Conservation (phyloP, 2,113 vertebrate genomes). For the Zosterops borbonicus region DNA sequence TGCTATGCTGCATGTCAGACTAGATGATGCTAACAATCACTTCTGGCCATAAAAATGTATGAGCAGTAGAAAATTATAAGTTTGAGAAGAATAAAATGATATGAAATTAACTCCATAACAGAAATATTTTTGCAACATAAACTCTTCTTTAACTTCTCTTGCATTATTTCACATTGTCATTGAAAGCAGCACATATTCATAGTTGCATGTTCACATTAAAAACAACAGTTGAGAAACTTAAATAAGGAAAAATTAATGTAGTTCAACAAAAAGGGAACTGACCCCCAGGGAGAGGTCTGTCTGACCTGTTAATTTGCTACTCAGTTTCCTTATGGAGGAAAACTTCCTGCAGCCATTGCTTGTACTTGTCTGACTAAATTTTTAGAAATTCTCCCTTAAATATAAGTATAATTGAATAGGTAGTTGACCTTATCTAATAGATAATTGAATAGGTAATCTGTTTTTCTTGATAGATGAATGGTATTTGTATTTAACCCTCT, state of each 20-base stretch:
- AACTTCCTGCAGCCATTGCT: background rate
- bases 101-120: constrained; percentile 59
- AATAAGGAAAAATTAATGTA: background rate
- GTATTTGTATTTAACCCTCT: background rate
- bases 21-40: constrained; percentile 59
- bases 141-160: constrained; percentile 34
- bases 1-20: constrained; percentile 52
- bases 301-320: background rate
- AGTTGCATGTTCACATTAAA: background rate
- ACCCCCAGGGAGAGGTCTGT: background rate
- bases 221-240: background rate
- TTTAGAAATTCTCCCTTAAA: background rate
- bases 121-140: constrained; percentile 55
- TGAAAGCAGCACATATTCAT: constrained; percentile 1
- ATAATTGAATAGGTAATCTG: background rate
- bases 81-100: constrained; percentile 58
- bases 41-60: constrained; percentile 59
- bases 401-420: background rate
- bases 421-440: background rate
- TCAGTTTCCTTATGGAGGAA: background rate
- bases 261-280: background rate
- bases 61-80: constrained; percentile 60
- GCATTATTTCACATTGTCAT: background rate
- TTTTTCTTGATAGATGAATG: background rate
- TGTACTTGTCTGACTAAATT: background rate